Conservation (phyloP, 2,888 invertebrate genomes). For the Biston stratarius region DNA sequence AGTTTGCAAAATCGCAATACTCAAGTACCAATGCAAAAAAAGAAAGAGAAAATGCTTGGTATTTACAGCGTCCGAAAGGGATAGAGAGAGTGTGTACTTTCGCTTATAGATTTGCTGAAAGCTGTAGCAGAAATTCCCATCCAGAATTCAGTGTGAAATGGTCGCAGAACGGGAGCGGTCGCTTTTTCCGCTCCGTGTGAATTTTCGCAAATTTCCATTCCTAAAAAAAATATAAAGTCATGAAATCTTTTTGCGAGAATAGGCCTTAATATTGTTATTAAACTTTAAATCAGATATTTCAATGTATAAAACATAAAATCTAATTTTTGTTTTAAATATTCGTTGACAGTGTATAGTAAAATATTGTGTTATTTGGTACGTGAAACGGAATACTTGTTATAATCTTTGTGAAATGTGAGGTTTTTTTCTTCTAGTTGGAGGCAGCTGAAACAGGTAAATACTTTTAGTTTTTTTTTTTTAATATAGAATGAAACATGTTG, state of each 20-base stretch:
- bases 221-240: constrained; percentile 45
- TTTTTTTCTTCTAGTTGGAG: constrained; percentile 45
- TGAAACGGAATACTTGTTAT: constrained; percentile 40
- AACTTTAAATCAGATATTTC: constrained; percentile 12
- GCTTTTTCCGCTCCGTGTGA: constrained; percentile 32
- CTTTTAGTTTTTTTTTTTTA: constrained; percentile 5
- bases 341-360: constrained; percentile 2
- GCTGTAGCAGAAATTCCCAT: constrained; percentile 57
- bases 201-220: constrained; percentile 49
- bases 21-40: constrained; percentile 51
- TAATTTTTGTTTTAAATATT: constrained; percentile 17
- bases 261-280: constrained; percentile 31
- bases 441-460: constrained; percentile 32
- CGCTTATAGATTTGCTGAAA: constrained; percentile 83
- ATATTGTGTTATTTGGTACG: constrained; percentile 33
- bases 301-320: constrained; percentile 2
- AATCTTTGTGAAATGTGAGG: constrained; percentile 47
- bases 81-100: constrained; percentile 67
- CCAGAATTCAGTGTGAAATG: constrained; percentile 46
- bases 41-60: constrained; percentile 51
- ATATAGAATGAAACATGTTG: background rate
- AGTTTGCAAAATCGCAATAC: background rate
- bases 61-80: constrained; percentile 52
- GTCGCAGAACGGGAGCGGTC: constrained; percentile 37
- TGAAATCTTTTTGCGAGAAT: constrained; percentile 43